Conservation (phyloP, 2,797 vertebrate genomes). For the Trachurus trachurus region DNA sequence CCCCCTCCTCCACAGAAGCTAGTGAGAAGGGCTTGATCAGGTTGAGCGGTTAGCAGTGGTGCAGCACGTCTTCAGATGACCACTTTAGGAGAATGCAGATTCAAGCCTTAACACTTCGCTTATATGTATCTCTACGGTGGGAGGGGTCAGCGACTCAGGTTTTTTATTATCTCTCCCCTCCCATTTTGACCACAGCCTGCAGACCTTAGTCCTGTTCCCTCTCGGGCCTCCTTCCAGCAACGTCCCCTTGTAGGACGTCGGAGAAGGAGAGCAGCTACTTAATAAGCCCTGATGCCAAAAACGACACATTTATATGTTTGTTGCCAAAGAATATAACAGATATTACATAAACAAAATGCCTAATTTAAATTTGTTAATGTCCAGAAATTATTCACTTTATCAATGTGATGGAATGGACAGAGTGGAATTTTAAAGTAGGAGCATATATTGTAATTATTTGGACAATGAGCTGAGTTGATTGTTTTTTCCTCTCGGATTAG, state of each 20-base stretch:
- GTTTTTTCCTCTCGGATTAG: conserved; percentile 21
- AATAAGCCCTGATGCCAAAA: conserved; percentile 42
- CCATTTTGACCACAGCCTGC: conserved; percentile 75
- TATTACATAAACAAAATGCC: conserved; percentile 23
- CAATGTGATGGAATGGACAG: neutral
- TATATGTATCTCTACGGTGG: conserved; percentile 82
- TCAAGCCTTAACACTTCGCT: conserved; percentile 78
- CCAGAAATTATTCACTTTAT: conserved; percentile 1
- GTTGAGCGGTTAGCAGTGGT: conserved; percentile 46
- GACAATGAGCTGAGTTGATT: conserved; percentile 24
- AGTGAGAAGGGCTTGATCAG: conserved; percentile 39
- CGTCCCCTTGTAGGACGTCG: conserved; percentile 45
- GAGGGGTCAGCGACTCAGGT: conserved; percentile 75
- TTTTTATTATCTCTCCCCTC: conserved; percentile 80
- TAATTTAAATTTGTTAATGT: neutral
- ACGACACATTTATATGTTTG: conserved; percentile 24
- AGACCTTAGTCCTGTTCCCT: conserved; percentile 69
- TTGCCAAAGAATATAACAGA: conserved; percentile 16
- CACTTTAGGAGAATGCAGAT: conserved; percentile 72
- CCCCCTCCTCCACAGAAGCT: conserved; percentile 30
- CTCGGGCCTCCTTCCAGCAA: conserved; percentile 58
- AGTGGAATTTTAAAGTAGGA: neutral
- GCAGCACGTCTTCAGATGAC: conserved; percentile 62
- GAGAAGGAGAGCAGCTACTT: conserved; percentile 52
- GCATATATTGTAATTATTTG: conserved; percentile 4